Conservation (phyloP, 2,888 invertebrate genomes). For the Strigamia maritima region DNA sequence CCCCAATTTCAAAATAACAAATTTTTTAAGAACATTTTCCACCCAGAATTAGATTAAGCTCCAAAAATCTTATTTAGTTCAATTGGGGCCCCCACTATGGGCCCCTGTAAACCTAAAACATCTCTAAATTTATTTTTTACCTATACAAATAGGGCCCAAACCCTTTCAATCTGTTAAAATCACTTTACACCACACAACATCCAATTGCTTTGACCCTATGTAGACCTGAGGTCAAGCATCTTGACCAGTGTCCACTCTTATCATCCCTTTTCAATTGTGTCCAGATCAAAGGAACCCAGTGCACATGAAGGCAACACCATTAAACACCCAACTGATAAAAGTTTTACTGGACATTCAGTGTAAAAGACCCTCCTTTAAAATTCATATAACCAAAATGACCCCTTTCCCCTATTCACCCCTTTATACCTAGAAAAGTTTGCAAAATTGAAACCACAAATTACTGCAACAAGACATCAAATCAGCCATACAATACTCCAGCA, state of each 20-base stretch:
- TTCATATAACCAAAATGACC: neutral
- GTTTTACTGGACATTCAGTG: neutral
- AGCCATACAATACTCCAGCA: neutral
- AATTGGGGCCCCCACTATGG: too few relatives aligned
- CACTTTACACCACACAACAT: neutral
- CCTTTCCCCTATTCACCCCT: neutral
- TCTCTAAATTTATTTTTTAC: too few relatives aligned
- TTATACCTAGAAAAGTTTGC: neutral
- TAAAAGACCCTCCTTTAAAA: neutral
- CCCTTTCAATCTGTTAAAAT: neutral
- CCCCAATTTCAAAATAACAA: too few relatives aligned
- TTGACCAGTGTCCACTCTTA: constrained; percentile 4
- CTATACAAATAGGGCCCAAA: too few relatives aligned
- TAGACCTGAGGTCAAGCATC: neutral
- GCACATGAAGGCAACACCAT: neutral
- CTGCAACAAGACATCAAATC: too few relatives aligned
- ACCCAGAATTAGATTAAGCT: too few relatives aligned
- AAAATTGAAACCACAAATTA: too few relatives aligned
- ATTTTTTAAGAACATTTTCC: too few relatives aligned
- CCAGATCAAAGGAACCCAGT: neutral
- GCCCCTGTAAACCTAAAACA: too few relatives aligned
- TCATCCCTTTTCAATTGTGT: neutral
- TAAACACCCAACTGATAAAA: neutral
- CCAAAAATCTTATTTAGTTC: too few relatives aligned
- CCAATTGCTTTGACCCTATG: neutral